Conservation (phyloP, 2,113 vertebrate genomes). For the Ranitomeya variabilis region DNA sequence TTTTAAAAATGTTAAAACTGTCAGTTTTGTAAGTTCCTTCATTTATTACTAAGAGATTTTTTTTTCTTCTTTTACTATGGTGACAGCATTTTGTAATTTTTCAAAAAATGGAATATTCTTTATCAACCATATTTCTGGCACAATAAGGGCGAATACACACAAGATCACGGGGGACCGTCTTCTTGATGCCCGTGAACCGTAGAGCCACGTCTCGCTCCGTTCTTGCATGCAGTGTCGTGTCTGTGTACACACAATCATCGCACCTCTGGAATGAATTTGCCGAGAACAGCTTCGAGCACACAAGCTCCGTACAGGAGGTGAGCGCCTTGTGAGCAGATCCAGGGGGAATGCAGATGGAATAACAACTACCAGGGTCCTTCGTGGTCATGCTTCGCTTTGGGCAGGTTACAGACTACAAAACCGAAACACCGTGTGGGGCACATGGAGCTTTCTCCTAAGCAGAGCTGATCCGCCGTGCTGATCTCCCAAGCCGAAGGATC, state of each 20-base stretch:
- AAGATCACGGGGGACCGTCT: background rate
- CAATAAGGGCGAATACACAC: background rate
- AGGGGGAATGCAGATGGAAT: constrained; percentile 8
- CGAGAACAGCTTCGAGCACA: background rate
- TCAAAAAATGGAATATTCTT: too few relatives aligned
- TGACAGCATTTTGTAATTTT: too few relatives aligned
- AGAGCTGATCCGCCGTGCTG: background rate
- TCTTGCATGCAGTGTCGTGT: background rate
- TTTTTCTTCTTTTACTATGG: too few relatives aligned
- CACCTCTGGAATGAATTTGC: background rate
- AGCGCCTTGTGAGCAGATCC: constrained; percentile 4
- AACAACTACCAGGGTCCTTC: constrained; percentile 2
- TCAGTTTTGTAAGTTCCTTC: too few relatives aligned
- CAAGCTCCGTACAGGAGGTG: background rate
- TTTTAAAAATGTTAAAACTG: too few relatives aligned
- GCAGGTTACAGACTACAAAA: constrained; percentile 19
- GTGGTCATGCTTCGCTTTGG: background rate
- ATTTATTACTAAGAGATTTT: too few relatives aligned
- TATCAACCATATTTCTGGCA: background rate
- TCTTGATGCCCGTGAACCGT: background rate
- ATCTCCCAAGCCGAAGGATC: background rate
- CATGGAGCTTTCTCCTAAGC: background rate
- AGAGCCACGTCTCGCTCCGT: background rate
- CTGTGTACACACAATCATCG: constrained; percentile 7
- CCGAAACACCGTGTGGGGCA: background rate